Evolutionary conservation across 2,113 vertebrate species (phyloP), one percentile per base, ranked within the genome.

Genomic region (Amazona vittata): DNA sequence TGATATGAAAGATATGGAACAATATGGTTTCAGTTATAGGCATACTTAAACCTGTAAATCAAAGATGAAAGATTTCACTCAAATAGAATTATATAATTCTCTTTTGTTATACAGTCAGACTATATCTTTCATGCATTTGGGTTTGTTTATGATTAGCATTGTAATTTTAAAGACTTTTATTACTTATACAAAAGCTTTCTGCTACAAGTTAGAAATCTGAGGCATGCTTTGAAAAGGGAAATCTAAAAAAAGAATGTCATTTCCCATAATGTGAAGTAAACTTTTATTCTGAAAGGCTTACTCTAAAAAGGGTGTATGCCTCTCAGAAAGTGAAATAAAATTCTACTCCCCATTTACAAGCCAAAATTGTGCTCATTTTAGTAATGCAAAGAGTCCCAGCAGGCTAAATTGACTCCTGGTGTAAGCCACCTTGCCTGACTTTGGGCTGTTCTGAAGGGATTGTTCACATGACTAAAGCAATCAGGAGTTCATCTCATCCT

Each of bases 1-100:
- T 96, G 98, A 98, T 98, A 98, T 97, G 97, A 98, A 97, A 98
- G 97, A 98, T 98, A 98, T 83, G 96, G 96, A 96, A 94, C 98
- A 98, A 98, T 98, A 86, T 98, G 98, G 97, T 98, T 98, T 98
- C 65, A 97, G 94, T 98, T 98, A 98, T 90, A 96, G 94, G 93
- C 91, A 97, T 98, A 98, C 98, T 97, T 96, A 92, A 98, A 98
- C 98, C 98, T 98, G 98, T 98, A 98, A 98, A 98, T 98, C 98
- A 98, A 98, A 98, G 98, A 98, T 98, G 98, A 98, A 98, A 98
- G 97, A 98, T 98, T 98, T 98, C 98, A 98, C 98, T 99, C 98
- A 98, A 98, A 97, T 98, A 98, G 98, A 98, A 98, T 98, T 98
- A 98, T 98, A 98, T 97, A 98, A 98, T 98, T 98, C 98, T 94